A percentile compares a stretch with the other conserved stretches of the same genome.
These are phyloP conservation scores for Diplogasteroides magnus DNA, from an alignment of 1,140 invertebrate genomes.

Conservation along the genomic window DNA sequence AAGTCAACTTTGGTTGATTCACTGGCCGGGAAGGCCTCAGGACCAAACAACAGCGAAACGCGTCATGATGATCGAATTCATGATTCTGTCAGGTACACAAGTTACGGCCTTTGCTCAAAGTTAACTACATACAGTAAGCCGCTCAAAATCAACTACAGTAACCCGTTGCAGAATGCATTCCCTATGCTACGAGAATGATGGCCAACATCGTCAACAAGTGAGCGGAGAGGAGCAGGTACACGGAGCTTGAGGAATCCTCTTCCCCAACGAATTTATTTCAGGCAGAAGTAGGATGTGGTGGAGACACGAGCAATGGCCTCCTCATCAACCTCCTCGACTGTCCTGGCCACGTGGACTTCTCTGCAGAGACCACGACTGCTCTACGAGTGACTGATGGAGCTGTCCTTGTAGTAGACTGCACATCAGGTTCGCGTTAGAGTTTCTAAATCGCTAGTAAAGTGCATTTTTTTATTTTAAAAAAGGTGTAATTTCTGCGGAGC, in stretches of 20 bases:
- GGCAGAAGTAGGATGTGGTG: neutral
- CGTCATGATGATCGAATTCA: neutral
- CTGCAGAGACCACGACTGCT: slow-evolving; percentile 95
- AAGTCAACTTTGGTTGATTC: neutral
- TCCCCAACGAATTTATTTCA: neutral
- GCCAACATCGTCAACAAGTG: no score
- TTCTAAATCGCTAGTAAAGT: slow-evolving; percentile 97
- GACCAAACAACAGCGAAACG: neutral
- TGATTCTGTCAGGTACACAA: no score
- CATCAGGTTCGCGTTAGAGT: slow-evolving; percentile 91
- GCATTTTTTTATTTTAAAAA: slow-evolving; percentile 32
- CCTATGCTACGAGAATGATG: no score
- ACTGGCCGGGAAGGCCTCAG: neutral
- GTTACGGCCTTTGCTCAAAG: no score
- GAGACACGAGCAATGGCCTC: slow-evolving; percentile 66
- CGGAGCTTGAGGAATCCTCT: no score
- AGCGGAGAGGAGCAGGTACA: no score
- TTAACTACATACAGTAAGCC: neutral
- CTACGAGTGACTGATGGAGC: slow-evolving; percentile 97
- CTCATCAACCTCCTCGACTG: slow-evolving; percentile 98
- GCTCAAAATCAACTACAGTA: neutral
- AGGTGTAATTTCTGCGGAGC: neutral
- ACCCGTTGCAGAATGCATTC: neutral
- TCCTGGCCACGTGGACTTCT: slow-evolving; percentile 98
- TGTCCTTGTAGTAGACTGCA: slow-evolving; percentile 95